Base-by-base conservation (phyloP, 2,888 invertebrate species). In the Pasiphila rectangulata region DNA sequence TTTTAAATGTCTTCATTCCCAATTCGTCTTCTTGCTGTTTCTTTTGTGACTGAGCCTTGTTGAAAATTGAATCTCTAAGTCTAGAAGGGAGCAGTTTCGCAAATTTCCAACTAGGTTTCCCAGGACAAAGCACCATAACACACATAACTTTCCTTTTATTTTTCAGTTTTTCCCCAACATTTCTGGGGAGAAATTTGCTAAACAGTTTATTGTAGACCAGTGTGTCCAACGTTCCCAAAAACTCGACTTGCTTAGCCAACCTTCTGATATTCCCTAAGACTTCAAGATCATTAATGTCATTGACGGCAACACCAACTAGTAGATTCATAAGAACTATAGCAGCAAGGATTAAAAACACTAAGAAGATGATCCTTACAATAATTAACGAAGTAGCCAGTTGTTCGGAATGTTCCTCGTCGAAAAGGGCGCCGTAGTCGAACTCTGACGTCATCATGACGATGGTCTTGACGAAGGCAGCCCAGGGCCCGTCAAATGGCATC, bases 361-460 rank as follows among this genome's bases (percentile, higher is more conserved):
- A 67, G 57, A 91, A 90, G 17, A 91, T 82, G 0, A 90, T 58
- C 36, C 90, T 75, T 0, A 90, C 82, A 19, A 90, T 69, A 23
- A 84, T 64, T 12, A 84, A 66, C 1, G 83, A 88, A 0, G 82
- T 78, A 1, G 81, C 78, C 0, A 83, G 68, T 51, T 83, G 72
- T 47, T 74, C 64, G 1, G 79, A 72, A 51, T 84, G 79, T n/a
- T 75, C 74, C 46, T 84, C 75, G 41, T 87, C 85, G 39, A 90
- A 90, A 4, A 90, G 63, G 2, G 83, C 78, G 4, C 59, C 73
- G 58, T 91, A 91, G 54, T 91, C 91, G 36, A 91, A 91, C 58
- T 91, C 91, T 43, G 90, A 90, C 3, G 90, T 90, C 90, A 91
- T 90, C 91, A 91, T 91, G 4, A 91, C 90, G 27, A 91, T 78